Conservation (phyloP, 2,113 vertebrate genomes). For the Pholis gunnellus region DNA sequence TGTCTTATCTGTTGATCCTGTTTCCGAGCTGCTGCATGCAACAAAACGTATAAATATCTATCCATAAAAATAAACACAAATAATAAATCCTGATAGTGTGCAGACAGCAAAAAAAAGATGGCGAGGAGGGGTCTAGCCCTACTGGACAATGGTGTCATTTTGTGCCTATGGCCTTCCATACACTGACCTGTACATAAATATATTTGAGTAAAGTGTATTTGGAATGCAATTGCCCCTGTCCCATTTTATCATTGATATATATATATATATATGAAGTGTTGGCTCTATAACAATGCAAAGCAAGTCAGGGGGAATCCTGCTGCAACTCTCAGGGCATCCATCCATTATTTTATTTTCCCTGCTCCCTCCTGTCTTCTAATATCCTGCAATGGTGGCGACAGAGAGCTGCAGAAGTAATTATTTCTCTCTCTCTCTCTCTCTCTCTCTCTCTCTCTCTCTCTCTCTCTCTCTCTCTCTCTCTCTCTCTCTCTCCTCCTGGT, state of each 20-base stretch:
- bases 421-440: background rate
- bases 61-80: background rate
- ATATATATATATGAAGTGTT: too few relatives aligned
- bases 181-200: background rate
- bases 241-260: too few relatives aligned
- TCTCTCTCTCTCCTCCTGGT: slow-evolving; percentile 18
- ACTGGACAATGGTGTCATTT: background rate
- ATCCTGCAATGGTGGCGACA: slow-evolving; percentile 70
- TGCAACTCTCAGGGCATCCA: background rate
- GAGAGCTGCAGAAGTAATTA: slow-evolving; percentile 65
- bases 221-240: too few relatives aligned
- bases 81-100: slow-evolving; percentile 10
- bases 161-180: too few relatives aligned
- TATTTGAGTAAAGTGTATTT: too few relatives aligned
- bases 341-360: background rate
- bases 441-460: slow-evolving; percentile 4
- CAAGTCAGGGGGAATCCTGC: background rate
- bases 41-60: background rate
- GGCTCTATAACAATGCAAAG: too few relatives aligned
- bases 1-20: background rate
- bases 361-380: background rate
- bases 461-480: slow-evolving; percentile 1
- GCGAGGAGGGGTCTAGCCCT: background rate
- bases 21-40: background rate
- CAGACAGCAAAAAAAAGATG: background rate